Base-by-base conservation (phyloP, 2,888 invertebrate genomes). In the Drosophila peninsularis region DNA sequence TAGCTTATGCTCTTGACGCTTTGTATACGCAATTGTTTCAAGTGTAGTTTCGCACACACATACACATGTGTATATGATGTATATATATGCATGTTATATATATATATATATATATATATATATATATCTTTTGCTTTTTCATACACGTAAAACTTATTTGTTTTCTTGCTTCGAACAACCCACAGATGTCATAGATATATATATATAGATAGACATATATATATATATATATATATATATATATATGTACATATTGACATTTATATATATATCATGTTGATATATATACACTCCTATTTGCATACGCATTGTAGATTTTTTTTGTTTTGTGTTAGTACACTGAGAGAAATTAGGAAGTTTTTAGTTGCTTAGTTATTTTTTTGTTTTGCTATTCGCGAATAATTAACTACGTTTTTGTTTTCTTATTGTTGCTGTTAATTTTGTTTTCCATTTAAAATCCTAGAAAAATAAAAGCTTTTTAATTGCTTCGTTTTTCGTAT, bases 291-390 rank as follows among this genome's bases (percentile, higher is more conserved):
- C 24, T 3, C 41, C n/a, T 36, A 2, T 11, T 24, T 24, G 36
- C 27, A 56, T 69, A 49, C 68, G 69, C 61, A 56, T 54, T 73
- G 65, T 74, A 49, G 60, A 74, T 66, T 63, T 75, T 27, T 27
- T 3, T 75, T 76, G 74, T 71, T 62, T 75, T 83, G 80, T 45
- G n/a, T 45, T 6, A 30, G 27, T 91, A 90, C 90, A 91, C 91
- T 91, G 91, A 91, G 91, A 91, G 88, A 91, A 90, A 91, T 87
- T 90, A 91, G 91, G 91, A 91, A 91, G 91, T 91, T 73, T 67
- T 71, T 71, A 74, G 61, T 70, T 62, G 49, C 45, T 64, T 39
- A 63, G 58, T 75, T 70, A 52, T 62, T 58, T 61, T 52, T 32
- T n/a, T 24, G 3, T 5, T 58, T 56, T 70, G 45, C 17, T 54